A percentile compares a stretch with the other conserved stretches of the same genome.
Conservation (phyloP, 2,888 invertebrate genomes). For the Eugnorisma glareosa region DNA sequence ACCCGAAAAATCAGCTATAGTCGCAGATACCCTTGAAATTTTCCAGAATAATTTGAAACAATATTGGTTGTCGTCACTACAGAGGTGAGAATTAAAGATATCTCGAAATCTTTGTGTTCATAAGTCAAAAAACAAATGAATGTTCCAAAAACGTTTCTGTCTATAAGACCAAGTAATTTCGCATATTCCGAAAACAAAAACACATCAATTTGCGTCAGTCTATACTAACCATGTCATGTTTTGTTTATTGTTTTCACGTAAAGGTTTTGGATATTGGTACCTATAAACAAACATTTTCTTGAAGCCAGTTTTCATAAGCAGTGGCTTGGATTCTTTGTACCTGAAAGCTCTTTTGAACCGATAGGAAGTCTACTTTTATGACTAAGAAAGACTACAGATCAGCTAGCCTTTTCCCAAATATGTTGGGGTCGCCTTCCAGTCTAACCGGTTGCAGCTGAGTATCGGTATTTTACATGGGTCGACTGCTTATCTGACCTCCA, state of each 20-base stretch:
- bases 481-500: too few relatives aligned
- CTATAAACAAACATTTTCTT: not conserved
- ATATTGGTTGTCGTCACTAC: not conserved
- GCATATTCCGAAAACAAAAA: conserved; percentile 4
- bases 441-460: too few relatives aligned
- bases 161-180: not conserved
- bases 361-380: not conserved
- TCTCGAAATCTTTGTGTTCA: not conserved
- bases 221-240: not conserved
- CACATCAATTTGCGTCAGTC: not conserved
- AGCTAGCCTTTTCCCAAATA: too few relatives aligned
- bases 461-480: too few relatives aligned
- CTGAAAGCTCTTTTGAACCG: not conserved
- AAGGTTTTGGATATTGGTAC: too few relatives aligned
- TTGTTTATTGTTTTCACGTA: not conserved
- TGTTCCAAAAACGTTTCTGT: not conserved
- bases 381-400: not conserved
- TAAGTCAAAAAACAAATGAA: conserved; percentile 6
- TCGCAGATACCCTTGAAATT: not conserved
- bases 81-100: not conserved
- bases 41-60: not conserved
- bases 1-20: not conserved
- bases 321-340: not conserved
- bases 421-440: too few relatives aligned
- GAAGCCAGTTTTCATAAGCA: not conserved